A percentile compares a stretch with the other conserved stretches of the same genome.
Evolutionary conservation across 2,113 vertebrate genomes (phyloP).

Genomic region (Struthidea cinerea): DNA sequence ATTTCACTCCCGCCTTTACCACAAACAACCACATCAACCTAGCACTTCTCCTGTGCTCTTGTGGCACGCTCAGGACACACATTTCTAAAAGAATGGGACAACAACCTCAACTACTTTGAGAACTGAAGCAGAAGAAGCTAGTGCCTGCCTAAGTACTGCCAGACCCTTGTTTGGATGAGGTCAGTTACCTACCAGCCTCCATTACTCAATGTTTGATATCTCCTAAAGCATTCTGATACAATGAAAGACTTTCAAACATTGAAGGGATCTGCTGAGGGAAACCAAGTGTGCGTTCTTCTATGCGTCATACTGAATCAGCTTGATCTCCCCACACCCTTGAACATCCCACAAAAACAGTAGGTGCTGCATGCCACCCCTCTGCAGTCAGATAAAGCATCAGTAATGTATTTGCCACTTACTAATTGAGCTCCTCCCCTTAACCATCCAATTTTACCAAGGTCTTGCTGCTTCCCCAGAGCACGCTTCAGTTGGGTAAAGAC

Average conservation of each 20-base stretch:
- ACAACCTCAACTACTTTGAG: neutral
- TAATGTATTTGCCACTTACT: neutral
- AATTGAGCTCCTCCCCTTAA: constrained; percentile 16
- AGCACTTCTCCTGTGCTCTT: neutral
- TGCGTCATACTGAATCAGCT: constrained; percentile 37
- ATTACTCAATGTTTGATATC: neutral
- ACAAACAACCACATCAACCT: neutral
- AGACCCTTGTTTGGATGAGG: neutral
- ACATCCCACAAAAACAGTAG: constrained; percentile 40
- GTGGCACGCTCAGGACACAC: neutral
- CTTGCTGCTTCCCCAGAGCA: neutral
- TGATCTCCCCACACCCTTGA: constrained; percentile 57
- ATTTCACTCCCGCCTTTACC: neutral
- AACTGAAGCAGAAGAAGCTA: neutral
- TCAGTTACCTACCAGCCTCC: neutral
- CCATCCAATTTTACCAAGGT: neutral
- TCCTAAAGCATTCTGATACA: neutral
- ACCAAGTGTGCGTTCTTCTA: neutral
- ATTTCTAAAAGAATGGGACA: neutral
- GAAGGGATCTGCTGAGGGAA: constrained; percentile 19
- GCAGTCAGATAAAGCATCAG: constrained; percentile 15
- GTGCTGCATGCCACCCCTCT: constrained; percentile 30
- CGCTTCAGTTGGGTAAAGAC: neutral
- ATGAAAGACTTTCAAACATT: neutral
- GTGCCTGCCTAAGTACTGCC: neutral